A percentile compares a stretch with the other conserved stretches of the same genome.
These are phyloP conservation scores for Hypercompe scribonia DNA, from an alignment of 2,888 invertebrate genomes.

Conservation along the genomic window DNA sequence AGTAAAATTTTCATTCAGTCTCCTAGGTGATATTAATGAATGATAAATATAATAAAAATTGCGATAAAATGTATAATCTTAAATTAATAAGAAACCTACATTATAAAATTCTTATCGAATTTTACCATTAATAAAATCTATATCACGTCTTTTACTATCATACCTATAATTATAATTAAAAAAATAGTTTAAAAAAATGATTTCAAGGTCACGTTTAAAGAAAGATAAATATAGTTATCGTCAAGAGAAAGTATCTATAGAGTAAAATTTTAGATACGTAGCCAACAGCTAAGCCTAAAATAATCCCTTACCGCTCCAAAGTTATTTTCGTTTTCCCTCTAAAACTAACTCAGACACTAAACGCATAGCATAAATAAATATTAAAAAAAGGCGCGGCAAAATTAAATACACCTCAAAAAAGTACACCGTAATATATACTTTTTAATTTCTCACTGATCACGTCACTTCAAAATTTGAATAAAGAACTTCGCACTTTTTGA, in stretches of 20 bases:
- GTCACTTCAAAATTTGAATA: slow-evolving; percentile 50
- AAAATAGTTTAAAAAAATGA: not conserved
- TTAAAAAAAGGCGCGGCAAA: slow-evolving; percentile 45
- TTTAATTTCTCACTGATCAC: slow-evolving; percentile 50
- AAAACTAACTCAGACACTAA: slow-evolving; percentile 75
- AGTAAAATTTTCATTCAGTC: slow-evolving; percentile 8
- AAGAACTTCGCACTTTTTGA: slow-evolving; percentile 26
- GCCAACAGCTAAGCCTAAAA: slow-evolving; percentile 71
- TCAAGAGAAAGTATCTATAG: slow-evolving; percentile 38
- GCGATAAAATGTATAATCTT: slow-evolving; percentile 1
- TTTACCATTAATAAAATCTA: not conserved
- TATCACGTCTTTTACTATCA: not conserved
- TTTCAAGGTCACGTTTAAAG: slow-evolving; percentile 23
- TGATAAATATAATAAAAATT: slow-evolving; percentile 1
- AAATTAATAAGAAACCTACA: not conserved
- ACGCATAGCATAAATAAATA: slow-evolving; percentile 54
- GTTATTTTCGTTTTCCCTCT: slow-evolving; percentile 76
- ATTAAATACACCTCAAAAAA: slow-evolving; percentile 65
- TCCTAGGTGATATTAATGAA: not conserved
- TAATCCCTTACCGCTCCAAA: slow-evolving; percentile 76
- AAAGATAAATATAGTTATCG: slow-evolving; percentile 23
- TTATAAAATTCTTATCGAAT: not conserved
- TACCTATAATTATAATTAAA: not conserved
- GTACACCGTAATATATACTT: slow-evolving; percentile 33
- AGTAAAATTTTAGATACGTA: slow-evolving; percentile 58